Evolutionary conservation across 1,140 invertebrate species (phyloP).

Genomic region (Scaptomyza montana): DNA sequence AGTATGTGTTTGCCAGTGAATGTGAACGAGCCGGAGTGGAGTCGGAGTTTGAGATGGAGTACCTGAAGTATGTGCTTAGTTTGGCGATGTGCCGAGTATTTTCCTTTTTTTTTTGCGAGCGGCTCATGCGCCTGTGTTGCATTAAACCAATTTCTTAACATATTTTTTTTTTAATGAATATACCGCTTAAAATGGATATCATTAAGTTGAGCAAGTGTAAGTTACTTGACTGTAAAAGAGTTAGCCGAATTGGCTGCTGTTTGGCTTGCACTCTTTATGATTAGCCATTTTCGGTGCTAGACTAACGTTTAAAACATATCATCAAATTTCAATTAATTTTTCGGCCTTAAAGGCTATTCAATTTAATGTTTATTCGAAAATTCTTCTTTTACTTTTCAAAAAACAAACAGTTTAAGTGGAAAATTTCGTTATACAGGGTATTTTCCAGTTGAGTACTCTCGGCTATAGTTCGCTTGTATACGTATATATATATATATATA

Average conservation of each 20-base stretch:
- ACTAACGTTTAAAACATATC: too few species aligned
- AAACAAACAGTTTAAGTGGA: too few species aligned
- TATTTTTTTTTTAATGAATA: slow-evolving; percentile 51
- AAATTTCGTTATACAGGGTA: background rate
- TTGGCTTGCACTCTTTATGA: too few species aligned
- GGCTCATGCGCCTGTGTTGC: slow-evolving; percentile 20
- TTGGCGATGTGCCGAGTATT: slow-evolving; percentile 10
- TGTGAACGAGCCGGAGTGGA: background rate
- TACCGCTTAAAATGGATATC: background rate
- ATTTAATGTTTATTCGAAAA: too few species aligned
- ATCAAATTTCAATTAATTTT: too few species aligned
- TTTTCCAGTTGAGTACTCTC: background rate
- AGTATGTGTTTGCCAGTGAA: slow-evolving; percentile 3
- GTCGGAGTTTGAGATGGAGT: background rate
- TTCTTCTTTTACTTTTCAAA: too few species aligned
- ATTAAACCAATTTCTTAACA: slow-evolving; percentile 75
- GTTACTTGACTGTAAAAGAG: too few species aligned
- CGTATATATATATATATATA: background rate
- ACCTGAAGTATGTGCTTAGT: slow-evolving; percentile 12
- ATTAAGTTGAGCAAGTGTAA: background rate
- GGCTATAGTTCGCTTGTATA: background rate
- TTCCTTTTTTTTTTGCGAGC: too few species aligned
- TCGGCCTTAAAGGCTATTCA: too few species aligned
- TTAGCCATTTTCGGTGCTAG: too few species aligned
- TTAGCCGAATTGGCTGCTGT: too few species aligned